These are phyloP conservation scores for Dynastes tityus DNA, from an alignment of 2,888 invertebrate genomes.

Conservation along the genomic window DNA sequence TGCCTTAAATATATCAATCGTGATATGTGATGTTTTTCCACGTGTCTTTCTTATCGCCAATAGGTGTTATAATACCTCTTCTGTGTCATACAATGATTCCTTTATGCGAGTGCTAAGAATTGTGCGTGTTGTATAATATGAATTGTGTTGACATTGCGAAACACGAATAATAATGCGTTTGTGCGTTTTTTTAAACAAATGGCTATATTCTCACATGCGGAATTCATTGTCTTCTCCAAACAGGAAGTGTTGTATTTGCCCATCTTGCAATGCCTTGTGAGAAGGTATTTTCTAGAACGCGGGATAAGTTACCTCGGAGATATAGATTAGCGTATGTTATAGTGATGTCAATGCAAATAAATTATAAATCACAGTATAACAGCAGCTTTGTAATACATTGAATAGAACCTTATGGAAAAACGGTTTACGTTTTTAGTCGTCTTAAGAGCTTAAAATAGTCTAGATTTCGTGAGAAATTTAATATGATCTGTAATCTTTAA, in stretches of 20 bases:
- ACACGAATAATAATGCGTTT: constrained; percentile 32
- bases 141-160: constrained; percentile 33
- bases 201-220: constrained; percentile 40
- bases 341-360: background rate
- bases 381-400: no score
- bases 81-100: constrained; percentile 40
- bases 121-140: constrained; percentile 22
- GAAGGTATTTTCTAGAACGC: constrained; percentile 25
- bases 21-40: constrained; percentile 44
- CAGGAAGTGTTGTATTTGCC: constrained; percentile 44
- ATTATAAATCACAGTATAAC: no score
- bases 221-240: constrained; percentile 40
- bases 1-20: constrained; percentile 37
- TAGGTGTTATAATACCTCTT: constrained; percentile 42
- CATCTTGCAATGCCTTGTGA: constrained; percentile 44
- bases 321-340: background rate
- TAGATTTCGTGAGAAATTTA: no score
- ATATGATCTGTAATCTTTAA: no score
- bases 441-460: no score
- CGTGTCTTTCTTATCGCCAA: constrained; percentile 44
- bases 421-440: no score
- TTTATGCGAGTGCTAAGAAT: constrained; percentile 31
- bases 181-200: constrained; percentile 43
- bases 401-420: no score
- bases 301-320: background rate